Base-by-base conservation (phyloP, 1,140 invertebrate genomes). In the Telenomus remus region DNA sequence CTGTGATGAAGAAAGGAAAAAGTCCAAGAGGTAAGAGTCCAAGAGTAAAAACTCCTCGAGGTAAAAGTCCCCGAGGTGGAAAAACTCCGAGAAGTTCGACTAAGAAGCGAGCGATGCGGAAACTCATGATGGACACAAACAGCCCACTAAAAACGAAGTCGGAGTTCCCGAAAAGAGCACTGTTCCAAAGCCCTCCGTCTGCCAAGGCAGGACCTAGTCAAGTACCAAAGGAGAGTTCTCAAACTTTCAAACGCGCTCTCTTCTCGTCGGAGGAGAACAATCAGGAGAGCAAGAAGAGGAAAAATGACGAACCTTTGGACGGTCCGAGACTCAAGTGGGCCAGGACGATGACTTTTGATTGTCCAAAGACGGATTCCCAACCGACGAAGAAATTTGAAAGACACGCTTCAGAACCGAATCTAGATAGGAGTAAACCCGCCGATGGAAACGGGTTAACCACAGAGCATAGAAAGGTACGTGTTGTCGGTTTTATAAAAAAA, bases 391-490 rank as follows among this genome's bases (percentile, higher is more conserved):
- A 0, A 73, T 78, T 4, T 66, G 80, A 44, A 81, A 14, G 65
- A 55, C 43, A 37, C 79, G 71, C 53, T 74, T 27, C 65, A 80
- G 79, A 56, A 14, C 15, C 35, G 10, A 66, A 42, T 35, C 3
- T 64, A 10, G 8, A 14, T 19, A 48, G 12, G 35, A 50, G 66
- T 75, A 46, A 48, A 27, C 47, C 11, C 19, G 33, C 53, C 15
- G 33, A 73, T 56, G 74, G 51, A 34, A 85, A 78, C 53, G 80
- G 76, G 0, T 90, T 27, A 27, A 27, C 19, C 72, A 91, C 91
- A 46, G 84, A 84, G 11, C 90, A 92, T 79, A 91, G 90, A 81
- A 92, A 92, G 89, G 92, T 92, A 82, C 69, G 76, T n/a, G n/a
- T n/a, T n/a, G n/a, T n/a, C n/a, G n/a, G n/a, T n/a, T n/a, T n/a